Conservation (phyloP, 2,113 vertebrate species). For the Sinocyclocheilus anophthalmus region DNA sequence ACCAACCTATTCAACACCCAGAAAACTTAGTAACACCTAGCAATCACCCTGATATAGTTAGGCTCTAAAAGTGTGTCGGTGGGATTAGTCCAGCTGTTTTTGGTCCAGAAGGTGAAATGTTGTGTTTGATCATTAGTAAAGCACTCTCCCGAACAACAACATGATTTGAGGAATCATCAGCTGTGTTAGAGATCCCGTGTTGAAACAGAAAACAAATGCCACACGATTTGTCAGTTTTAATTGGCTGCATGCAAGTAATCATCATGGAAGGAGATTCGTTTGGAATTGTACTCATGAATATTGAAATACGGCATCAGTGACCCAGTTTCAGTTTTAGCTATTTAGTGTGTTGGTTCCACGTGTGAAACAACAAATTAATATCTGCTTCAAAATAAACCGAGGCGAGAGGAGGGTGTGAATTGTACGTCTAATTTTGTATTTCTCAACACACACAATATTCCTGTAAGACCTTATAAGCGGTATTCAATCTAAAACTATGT, state of each 20-base stretch:
- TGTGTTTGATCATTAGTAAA: no score
- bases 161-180: no score
- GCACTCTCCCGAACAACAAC: neutral
- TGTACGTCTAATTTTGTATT: conserved; percentile 17
- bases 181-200: neutral
- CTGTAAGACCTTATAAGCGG: neutral
- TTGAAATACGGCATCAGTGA: conserved; percentile 23
- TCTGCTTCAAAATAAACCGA: neutral
- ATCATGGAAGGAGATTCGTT: conserved; percentile 12
- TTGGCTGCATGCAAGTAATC: neutral
- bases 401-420: neutral
- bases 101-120: neutral
- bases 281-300: conserved; percentile 12
- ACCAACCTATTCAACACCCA: neutral
- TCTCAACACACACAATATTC: neutral
- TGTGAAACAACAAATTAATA: conserved; percentile 6
- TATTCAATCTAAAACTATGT: no score
- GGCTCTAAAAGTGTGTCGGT: neutral
- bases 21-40: neutral
- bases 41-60: neutral
- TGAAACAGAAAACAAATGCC: neutral
- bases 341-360: conserved; percentile 2
- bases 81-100: neutral
- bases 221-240: conserved; percentile 17
- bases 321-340: neutral